Evolutionary conservation across 2,113 vertebrate species (phyloP), one percentile per base, ranked within the genome.

Genomic region (Lycocorax pyrrhopterus): DNA sequence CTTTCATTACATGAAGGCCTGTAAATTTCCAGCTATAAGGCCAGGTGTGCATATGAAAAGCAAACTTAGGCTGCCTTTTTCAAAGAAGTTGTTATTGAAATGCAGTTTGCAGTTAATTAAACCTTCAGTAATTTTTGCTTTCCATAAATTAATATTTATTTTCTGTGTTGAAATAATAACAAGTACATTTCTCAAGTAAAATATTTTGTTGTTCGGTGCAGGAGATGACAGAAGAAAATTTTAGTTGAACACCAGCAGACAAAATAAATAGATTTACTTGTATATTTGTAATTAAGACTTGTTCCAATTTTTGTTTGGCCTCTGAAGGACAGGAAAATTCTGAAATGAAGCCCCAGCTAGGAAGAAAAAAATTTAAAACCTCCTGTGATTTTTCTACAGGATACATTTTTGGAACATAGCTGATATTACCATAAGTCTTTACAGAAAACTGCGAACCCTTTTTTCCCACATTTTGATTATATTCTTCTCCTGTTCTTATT

Each of bases 111-210:
- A 43, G 44, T 90, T 92, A 59, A 84, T 84, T 35, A 81, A 94
- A 63, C 43, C 25, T 62, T 86, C 53, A 43, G 63, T 69, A 87
- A 53, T 79, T 87, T 33, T 74, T 76, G 23, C 12, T 87, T 95
- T 90, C 44, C 46, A 74, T 69, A 74, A 83, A 93, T 83, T 73
- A 87, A 43, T 93, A 67, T 67, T 83, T 67, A 51, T 87, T 93
- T 76, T 71, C 43, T 89, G 7, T 55, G 10, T 80, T 92, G 33
- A 58, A 68, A 11, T 58, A 56, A 43, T 59, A 71, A 17, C 9
- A 66, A 39, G 26, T 66, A 49, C 35, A 58, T 82, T 90, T 90
- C 43, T 76, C 25, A 83, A 47, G 33, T 46, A 47, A 69, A 81
- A 67, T 19, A 2, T 63, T 89, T 69, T 83, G 7, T n/a, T 88